Evolutionary conservation across 2,888 invertebrate species (phyloP), one percentile per base, ranked within the genome.

Genomic region (Scaptomyza tumidula): DNA sequence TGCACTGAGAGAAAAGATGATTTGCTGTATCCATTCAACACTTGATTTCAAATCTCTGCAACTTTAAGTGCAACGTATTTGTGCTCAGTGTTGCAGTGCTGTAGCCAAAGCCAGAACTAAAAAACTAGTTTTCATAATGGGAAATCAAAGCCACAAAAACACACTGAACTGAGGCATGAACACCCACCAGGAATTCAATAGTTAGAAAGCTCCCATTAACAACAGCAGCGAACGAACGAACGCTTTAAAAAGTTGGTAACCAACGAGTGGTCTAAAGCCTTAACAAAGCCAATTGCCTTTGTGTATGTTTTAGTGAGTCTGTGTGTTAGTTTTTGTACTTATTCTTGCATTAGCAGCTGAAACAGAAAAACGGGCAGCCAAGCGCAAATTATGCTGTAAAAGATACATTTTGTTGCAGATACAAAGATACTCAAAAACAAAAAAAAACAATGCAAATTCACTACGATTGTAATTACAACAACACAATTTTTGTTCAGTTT

Each of bases 331-430:
- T 35, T 11, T 60, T 65, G 58, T 65, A 31, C 35, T 63, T 50
- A 54, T 65, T 63, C 58, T 56, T 57, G 61, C 53, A 65, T 71
- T 76, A 66, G 50, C 62, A 62, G 55, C 46, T 45, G 27, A 45
- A 39, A 41, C 41, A 41, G 3, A 24, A 24, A 24, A 24, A 35
- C 66, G 52, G 63, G 63, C 86, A 85, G 33, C 67, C 65, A 73
- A 75, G 88, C 88, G 83, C 64, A 79, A 85, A 84, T 79, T 69
- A 87, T 84, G 62, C 44, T 72, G 72, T 62, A 66, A 72, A 48
- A 82, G 63, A 75, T 71, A 71, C 63, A 60, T 52, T 49, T 37
- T 35, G 10, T 35, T 49, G 16, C 48, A 72, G 52, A 56, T 52
- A 43, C 24, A 24, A 24, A 24, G 24, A 24, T 24, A 24, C 24